Percentiles rank a stretch among this genome's conserved stretches.
These are phyloP conservation scores for Notarius lentiginosus DNA, from an alignment of 2,113 vertebrate species.

Conservation along the genomic window DNA sequence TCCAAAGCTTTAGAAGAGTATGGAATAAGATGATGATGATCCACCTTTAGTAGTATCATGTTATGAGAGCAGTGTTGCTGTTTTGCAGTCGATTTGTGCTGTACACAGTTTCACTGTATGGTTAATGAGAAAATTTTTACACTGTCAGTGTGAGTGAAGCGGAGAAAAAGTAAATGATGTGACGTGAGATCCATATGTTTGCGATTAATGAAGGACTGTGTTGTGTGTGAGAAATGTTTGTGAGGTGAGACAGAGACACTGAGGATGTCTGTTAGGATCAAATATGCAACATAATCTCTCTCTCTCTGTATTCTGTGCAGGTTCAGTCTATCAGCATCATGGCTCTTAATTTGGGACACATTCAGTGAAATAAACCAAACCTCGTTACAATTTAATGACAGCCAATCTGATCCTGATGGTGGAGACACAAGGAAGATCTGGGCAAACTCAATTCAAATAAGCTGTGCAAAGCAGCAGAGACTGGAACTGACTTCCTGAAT, in stretches of 20 bases:
- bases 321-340: constrained; percentile 24
- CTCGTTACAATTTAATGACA: constrained; percentile 36
- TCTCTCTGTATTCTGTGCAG: constrained; percentile 32
- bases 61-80: not conserved
- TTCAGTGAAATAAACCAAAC: constrained; percentile 46
- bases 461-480: not conserved
- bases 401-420: constrained; percentile 7
- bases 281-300: not conserved
- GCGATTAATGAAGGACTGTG: not conserved
- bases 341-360: constrained; percentile 47
- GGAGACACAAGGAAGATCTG: not conserved
- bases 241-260: not conserved
- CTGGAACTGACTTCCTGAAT: not conserved
- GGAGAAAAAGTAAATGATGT: not conserved
- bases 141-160: not conserved
- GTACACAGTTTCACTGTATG: not conserved
- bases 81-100: not conserved
- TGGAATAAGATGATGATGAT: too few relatives aligned
- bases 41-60: too few relatives aligned
- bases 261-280: not conserved
- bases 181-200: not conserved
- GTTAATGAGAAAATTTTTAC: not conserved
- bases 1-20: too few relatives aligned
- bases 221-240: not conserved
- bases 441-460: not conserved